Evolutionary conservation across 2,797 vertebrate genomes (phyloP).

Genomic region (Pantherophis vulpinus): DNA sequence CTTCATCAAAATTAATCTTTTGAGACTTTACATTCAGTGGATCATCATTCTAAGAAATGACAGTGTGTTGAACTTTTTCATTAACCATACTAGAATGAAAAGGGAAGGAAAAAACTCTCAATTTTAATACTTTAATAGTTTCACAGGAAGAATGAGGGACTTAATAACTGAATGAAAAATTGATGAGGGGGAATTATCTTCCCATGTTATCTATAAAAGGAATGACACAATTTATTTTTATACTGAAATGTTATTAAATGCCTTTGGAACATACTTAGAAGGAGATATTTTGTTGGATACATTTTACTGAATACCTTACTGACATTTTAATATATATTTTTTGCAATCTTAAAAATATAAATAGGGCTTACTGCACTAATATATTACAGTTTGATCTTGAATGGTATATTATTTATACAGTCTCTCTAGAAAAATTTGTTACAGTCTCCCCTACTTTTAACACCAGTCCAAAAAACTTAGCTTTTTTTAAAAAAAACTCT

Average conservation of each 20-base stretch:
- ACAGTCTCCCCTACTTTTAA: neutral
- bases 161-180: neutral
- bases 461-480: neutral
- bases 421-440: neutral
- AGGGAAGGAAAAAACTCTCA: neutral
- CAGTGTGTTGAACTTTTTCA: conserved; percentile 42
- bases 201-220: neutral
- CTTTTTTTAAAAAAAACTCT: too few relatives aligned
- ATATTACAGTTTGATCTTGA: neutral
- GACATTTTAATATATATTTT: neutral
- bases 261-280: neutral
- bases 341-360: neutral
- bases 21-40: conserved; percentile 8
- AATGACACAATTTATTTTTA: neutral
- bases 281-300: neutral
- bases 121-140: neutral
- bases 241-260: neutral
- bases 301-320: neutral
- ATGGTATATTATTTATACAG: neutral
- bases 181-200: neutral
- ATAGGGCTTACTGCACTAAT: neutral
- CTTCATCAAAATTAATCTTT: conserved; percentile 47
- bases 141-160: neutral
- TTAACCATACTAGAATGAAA: neutral
- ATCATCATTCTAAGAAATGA: conserved; percentile 28